phyloP scores from a whole-genome alignment of 2,888 invertebrate genomes.

The Limnephilus marmoratus region DNA sequence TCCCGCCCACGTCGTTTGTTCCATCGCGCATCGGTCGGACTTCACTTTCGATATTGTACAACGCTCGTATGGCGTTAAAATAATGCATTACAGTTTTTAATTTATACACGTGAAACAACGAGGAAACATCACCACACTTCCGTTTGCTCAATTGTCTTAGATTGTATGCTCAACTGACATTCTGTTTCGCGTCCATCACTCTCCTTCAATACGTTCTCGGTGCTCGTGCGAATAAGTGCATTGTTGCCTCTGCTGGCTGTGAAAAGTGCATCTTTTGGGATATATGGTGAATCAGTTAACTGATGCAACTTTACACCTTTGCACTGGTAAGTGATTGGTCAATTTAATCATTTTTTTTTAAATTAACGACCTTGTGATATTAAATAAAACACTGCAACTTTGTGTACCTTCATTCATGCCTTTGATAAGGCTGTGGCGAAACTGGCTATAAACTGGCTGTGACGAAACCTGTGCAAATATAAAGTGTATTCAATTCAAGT shows the following conservation, averaged over 20 bases:
- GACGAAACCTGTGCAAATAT: neutral
- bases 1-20: neutral
- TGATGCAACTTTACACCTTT: neutral
- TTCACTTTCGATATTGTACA: conserved; percentile 53
- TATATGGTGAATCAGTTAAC: neutral
- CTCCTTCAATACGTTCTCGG: neutral
- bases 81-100: conserved; percentile 52
- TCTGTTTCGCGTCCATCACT: conserved; percentile 21
- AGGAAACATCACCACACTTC: conserved; percentile 50
- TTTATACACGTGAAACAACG: conserved; percentile 49
- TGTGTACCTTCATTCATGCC: neutral
- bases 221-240: conserved; percentile 16
- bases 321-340: neutral
- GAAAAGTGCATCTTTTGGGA: conserved; percentile 10
- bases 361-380: neutral
- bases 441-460: neutral
- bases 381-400: neutral
- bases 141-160: conserved; percentile 52
- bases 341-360: neutral
- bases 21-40: conserved; percentile 23
- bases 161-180: conserved; percentile 39
- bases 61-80: conserved; percentile 29
- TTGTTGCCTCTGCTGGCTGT: neutral
- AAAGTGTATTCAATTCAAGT: no score
- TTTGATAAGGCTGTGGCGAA: no score